Evolutionary conservation across 2,113 vertebrate genomes (phyloP).

Genomic region (Hypocryptadius cinnamomeus): DNA sequence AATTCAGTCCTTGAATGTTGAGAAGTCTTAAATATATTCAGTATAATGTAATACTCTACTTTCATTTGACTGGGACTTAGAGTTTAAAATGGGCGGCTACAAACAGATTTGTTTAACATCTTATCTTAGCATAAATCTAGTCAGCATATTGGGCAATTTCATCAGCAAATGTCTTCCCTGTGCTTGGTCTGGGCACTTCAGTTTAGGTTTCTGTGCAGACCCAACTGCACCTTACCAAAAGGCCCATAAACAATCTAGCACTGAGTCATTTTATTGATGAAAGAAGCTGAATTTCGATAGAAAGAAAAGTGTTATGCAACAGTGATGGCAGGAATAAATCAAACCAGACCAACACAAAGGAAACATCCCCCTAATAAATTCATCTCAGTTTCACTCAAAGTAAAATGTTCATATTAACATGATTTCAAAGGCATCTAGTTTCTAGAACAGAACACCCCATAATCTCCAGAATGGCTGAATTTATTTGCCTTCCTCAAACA

Average conservation of each 20-base stretch:
- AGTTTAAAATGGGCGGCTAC: background rate
- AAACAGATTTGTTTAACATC: background rate
- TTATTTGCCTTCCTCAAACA: constrained; percentile 6
- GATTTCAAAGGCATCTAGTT: constrained; percentile 1
- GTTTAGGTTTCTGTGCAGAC: background rate
- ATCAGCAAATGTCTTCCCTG: background rate
- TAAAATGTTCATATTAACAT: background rate
- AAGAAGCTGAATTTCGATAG: background rate
- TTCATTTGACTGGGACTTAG: background rate
- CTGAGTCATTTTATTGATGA: background rate
- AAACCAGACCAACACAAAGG: background rate
- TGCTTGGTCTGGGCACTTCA: background rate
- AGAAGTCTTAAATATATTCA: background rate
- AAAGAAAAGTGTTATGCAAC: background rate
- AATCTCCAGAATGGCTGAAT: constrained; percentile 12
- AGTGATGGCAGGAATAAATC: background rate
- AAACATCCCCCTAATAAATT: background rate
- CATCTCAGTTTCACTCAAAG: background rate
- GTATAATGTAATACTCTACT: background rate
- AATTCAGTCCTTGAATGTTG: background rate
- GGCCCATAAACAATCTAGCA: background rate
- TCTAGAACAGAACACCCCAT: background rate
- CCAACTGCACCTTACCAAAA: background rate
- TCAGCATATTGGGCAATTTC: background rate
- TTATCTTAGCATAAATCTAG: background rate